phyloP scores from a whole-genome alignment of 2,888 invertebrate species.

The Ellobium chinense region DNA sequence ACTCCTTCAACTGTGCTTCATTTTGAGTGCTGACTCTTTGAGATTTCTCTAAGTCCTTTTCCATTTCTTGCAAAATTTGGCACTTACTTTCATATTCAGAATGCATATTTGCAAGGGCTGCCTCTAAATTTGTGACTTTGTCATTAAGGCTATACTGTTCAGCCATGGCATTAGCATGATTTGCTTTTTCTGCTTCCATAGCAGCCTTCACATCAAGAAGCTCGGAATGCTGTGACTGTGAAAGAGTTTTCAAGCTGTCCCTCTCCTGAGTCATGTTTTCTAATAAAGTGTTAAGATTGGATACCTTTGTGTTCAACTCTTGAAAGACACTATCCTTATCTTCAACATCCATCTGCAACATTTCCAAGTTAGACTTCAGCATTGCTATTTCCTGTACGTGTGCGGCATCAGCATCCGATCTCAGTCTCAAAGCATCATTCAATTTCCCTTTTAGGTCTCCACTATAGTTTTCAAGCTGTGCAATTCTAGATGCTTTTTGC shows the following conservation, averaged over 20 bases:
- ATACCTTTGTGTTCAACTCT: conserved; percentile 7
- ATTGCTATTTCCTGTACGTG: background rate
- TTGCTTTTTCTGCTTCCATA: background rate
- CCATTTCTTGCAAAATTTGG: background rate
- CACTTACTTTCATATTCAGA: background rate
- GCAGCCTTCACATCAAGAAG: background rate
- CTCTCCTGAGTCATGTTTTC: background rate
- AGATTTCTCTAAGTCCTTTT: background rate
- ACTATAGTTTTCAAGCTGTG: background rate
- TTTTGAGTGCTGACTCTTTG: background rate
- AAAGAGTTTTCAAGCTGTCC: background rate
- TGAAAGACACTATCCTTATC: conserved; percentile 33
- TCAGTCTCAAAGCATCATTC: background rate
- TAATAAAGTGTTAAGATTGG: conserved; percentile 2
- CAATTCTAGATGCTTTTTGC: background rate
- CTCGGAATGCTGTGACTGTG: background rate
- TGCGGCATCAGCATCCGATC: background rate
- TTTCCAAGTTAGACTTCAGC: conserved; percentile 38
- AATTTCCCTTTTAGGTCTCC: background rate
- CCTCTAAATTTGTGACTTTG: background rate
- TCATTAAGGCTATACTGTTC: background rate
- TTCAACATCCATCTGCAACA: conserved; percentile 36
- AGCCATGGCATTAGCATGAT: background rate
- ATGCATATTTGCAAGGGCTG: background rate
- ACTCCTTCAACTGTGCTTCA: background rate